Conservation (phyloP, 1,140 invertebrate genomes). For the Drosophila kepulauana region DNA sequence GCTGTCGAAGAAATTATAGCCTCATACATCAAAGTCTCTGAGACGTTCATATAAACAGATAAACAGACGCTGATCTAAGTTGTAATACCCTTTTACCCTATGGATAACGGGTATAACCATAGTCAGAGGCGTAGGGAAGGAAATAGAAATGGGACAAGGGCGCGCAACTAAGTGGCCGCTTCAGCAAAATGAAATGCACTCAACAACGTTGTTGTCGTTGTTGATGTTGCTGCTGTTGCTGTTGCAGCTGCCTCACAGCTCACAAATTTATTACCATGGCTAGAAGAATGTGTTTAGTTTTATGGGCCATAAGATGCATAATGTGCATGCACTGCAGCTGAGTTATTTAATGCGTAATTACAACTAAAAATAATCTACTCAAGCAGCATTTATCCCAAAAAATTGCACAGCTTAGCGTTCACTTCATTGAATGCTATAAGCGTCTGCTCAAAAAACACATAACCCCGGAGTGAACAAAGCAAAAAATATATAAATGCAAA, state of each 20-base stretch:
- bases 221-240: constrained; percentile 31
- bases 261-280: constrained; percentile 74
- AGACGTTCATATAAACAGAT: no score
- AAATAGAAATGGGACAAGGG: not conserved
- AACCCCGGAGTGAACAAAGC: constrained; percentile 36
- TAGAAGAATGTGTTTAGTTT: constrained; percentile 76
- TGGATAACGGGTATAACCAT: no score
- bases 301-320: constrained; percentile 70
- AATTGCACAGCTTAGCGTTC: constrained; percentile 61
- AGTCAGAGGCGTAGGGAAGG: not conserved
- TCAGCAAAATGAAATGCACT: constrained; percentile 80
- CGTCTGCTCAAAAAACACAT: constrained; percentile 52
- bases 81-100: no score
- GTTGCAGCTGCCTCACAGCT: constrained; percentile 51
- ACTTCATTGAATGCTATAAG: constrained; percentile 80
- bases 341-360: constrained; percentile 82
- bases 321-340: constrained; percentile 63
- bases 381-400: not conserved
- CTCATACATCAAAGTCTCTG: no score
- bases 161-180: constrained; percentile 76
- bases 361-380: constrained; percentile 51
- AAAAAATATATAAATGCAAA: not conserved
- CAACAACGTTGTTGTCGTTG: constrained; percentile 52
- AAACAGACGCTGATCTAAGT: no score
- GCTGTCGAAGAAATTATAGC: no score